A percentile compares a stretch with the other conserved stretches of the same genome.
phyloP scores from a whole-genome alignment of 2,113 vertebrate species.

The Xenopus laevis region DNA sequence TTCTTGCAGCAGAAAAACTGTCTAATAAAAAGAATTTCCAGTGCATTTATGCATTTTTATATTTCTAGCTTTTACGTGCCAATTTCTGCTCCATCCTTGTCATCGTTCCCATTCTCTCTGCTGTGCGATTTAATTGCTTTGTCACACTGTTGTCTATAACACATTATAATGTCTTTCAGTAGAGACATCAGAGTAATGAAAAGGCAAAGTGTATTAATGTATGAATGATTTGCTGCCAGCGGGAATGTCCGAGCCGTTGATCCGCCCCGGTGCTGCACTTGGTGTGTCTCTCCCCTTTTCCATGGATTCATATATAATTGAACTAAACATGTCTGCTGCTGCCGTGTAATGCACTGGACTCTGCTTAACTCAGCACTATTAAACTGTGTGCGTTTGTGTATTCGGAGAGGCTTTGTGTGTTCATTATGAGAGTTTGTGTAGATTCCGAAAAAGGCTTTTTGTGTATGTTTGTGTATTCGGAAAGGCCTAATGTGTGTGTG shows the following conservation, averaged over 20 bases:
- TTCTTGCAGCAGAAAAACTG: no score
- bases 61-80: no score
- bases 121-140: constrained; percentile 18
- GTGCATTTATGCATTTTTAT: no score
- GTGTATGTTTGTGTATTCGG: no score
- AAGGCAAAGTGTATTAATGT: constrained; percentile 25
- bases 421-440: no score
- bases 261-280: constrained; percentile 20
- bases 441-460: no score
- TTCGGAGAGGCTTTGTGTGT: no score
- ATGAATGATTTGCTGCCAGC: constrained; percentile 15
- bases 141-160: constrained; percentile 3
- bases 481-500: no score
- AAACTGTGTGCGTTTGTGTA: no score
- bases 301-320: constrained; percentile 45
- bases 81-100: no score
- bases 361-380: constrained; percentile 54
- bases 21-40: no score
- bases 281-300: constrained; percentile 33
- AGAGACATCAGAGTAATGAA: constrained; percentile 22
- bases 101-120: background rate
- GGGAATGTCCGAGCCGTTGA: constrained; percentile 31
- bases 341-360: constrained; percentile 39
- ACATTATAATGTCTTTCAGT: constrained; percentile 17
- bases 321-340: constrained; percentile 41